These are phyloP conservation scores for Tetheella fluctuosa DNA, from an alignment of 2,888 invertebrate species.

Conservation along the genomic window DNA sequence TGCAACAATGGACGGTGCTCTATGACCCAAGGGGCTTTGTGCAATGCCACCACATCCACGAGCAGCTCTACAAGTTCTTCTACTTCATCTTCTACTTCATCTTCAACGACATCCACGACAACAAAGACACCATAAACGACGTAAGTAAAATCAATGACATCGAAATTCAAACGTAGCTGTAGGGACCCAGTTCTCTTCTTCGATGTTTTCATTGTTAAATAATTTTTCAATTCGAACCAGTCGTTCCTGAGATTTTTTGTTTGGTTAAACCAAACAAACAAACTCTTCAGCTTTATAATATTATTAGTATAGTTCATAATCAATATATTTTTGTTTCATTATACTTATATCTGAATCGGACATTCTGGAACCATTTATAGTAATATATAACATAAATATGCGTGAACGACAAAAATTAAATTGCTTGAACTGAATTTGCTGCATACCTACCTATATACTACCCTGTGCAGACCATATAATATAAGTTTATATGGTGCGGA, in stretches of 20 bases:
- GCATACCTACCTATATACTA: too few relatives aligned
- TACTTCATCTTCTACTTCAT: conserved; percentile 7
- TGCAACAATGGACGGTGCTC: conserved; percentile 66
- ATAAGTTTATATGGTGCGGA: too few relatives aligned
- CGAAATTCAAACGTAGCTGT: neutral
- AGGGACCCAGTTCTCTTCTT: neutral
- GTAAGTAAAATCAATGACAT: neutral
- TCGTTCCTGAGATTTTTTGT: too few relatives aligned
- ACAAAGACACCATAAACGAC: neutral
- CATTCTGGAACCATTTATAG: neutral
- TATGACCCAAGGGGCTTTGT: conserved; percentile 42
- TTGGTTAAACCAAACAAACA: too few relatives aligned
- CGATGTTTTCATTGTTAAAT: too few relatives aligned
- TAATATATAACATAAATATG: too few relatives aligned
- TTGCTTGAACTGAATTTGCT: too few relatives aligned
- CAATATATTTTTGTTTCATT: neutral
- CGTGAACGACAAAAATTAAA: too few relatives aligned
- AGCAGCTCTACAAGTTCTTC: conserved; percentile 24
- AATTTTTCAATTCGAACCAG: too few relatives aligned
- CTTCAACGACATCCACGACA: neutral
- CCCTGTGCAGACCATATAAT: too few relatives aligned
- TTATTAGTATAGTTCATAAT: too few relatives aligned
- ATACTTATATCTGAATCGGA: neutral
- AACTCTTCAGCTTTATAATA: too few relatives aligned
- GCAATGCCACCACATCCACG: conserved; percentile 32